Conservation (phyloP, 2,797 vertebrate genomes). For the Champsocephalus esox region DNA sequence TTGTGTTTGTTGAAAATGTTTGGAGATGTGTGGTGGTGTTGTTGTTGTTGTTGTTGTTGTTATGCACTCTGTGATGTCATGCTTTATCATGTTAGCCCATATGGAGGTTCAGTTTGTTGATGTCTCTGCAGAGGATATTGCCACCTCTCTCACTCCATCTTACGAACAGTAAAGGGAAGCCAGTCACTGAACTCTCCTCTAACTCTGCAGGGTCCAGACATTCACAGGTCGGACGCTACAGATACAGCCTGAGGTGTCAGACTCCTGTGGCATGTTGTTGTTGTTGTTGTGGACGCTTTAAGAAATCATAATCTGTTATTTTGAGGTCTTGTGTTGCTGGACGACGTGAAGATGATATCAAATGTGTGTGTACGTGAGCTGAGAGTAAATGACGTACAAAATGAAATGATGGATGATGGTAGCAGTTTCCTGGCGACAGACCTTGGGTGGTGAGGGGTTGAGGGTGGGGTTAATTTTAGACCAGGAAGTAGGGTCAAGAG, state of each 20-base stretch:
- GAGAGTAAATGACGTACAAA: constrained; percentile 21
- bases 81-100: neutral
- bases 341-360: constrained; percentile 5
- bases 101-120: constrained; percentile 24
- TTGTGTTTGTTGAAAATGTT: neutral
- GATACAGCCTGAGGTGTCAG: constrained; percentile 30
- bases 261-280: constrained; percentile 20
- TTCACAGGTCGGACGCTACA: constrained; percentile 26
- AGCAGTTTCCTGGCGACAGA: constrained; percentile 71
- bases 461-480: constrained; percentile 61
- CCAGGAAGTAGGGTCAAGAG: constrained; percentile 71
- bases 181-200: constrained; percentile 39
- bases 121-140: constrained; percentile 14
- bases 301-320: constrained; percentile 27
- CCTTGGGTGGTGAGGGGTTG: constrained; percentile 47
- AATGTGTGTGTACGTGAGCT: constrained; percentile 6
- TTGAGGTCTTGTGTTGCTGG: constrained; percentile 1
- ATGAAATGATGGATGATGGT: constrained; percentile 59
- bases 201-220: constrained; percentile 8
- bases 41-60: neutral
- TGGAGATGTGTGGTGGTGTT: neutral
- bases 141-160: constrained; percentile 10
- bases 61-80: neutral
- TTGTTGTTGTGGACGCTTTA: neutral
- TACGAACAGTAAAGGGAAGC: constrained; percentile 17